These are phyloP conservation scores for Asobara japonica DNA, from an alignment of 1,140 invertebrate genomes.

Conservation along the genomic window DNA sequence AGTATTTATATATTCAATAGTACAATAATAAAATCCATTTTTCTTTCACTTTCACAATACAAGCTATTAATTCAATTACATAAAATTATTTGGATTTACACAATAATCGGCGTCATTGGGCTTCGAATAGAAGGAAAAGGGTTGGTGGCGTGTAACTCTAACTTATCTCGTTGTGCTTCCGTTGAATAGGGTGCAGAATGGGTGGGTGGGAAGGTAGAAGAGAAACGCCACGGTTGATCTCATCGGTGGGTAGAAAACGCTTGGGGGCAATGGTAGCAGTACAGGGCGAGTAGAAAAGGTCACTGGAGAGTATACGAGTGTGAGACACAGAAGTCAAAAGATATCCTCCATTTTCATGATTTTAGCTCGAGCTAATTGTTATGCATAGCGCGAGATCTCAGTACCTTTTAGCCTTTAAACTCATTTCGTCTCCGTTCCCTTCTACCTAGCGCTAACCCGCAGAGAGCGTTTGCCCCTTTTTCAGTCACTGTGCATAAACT, in stretches of 20 bases:
- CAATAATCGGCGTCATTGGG: conserved; percentile 15
- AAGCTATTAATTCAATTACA: neutral
- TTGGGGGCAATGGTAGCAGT: conserved; percentile 18
- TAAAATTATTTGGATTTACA: neutral
- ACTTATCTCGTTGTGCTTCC: conserved; percentile 63
- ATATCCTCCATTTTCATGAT: conserved; percentile 63
- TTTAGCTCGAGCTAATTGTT: conserved; percentile 66
- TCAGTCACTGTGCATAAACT: neutral
- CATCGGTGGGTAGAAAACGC: conserved; percentile 19
- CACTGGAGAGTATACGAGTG: conserved; percentile 35
- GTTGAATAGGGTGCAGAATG: conserved; percentile 36
- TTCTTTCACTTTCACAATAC: neutral
- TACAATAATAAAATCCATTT: conserved; percentile 1
- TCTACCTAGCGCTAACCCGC: conserved; percentile 10
- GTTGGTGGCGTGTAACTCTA: conserved; percentile 59
- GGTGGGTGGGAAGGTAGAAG: conserved; percentile 16
- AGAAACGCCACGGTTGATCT: conserved; percentile 24
- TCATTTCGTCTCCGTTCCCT: conserved; percentile 34
- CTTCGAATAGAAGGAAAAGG: conserved; percentile 35
- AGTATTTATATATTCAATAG: neutral
- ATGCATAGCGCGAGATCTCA: conserved; percentile 62
- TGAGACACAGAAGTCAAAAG: conserved; percentile 42
- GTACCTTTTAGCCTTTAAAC: conserved; percentile 58
- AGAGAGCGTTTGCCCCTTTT: neutral
- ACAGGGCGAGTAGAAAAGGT: neutral